These are phyloP conservation scores for Dusona sp. DNA, from an alignment of 2,888 invertebrate species.

Conservation along the genomic window DNA sequence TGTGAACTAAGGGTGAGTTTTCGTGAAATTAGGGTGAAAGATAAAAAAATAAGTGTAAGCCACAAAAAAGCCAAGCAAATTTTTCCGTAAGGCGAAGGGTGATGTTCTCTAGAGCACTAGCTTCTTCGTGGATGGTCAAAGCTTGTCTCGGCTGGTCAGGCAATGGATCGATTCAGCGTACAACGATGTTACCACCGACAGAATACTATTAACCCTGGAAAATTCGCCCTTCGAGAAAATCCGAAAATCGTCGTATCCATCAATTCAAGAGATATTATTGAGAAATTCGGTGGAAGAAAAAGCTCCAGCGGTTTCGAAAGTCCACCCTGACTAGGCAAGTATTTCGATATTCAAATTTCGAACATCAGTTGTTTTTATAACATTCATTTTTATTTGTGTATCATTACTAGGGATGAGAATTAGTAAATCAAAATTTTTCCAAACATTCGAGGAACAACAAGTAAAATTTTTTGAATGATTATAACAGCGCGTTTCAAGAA, in stretches of 20 bases:
- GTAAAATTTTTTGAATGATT: too few species aligned
- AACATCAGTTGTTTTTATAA: background rate
- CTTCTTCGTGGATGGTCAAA: constrained; percentile 9
- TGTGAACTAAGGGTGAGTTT: background rate
- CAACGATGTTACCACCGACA: constrained; percentile 46
- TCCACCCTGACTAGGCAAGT: constrained; percentile 56
- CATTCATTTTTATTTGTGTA: background rate
- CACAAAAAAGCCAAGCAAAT: background rate
- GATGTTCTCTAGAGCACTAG: background rate
- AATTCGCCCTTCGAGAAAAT: constrained; percentile 37
- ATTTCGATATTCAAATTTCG: background rate
- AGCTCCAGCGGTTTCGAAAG: background rate
- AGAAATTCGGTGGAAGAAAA: constrained; percentile 4
- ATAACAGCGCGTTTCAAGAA: too few species aligned
- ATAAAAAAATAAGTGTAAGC: background rate
- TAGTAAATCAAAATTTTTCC: too few species aligned
- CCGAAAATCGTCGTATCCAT: constrained; percentile 12
- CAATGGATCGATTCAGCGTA: constrained; percentile 63
- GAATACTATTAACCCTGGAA: constrained; percentile 38
- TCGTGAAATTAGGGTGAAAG: background rate
- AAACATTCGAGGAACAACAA: too few species aligned
- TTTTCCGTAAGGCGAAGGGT: background rate
- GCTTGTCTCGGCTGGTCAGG: constrained; percentile 26
- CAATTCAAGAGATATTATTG: background rate
- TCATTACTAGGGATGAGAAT: too few species aligned